A percentile compares a stretch with the other conserved stretches of the same genome.
Conservation (phyloP, 37 sponge, comb jelly and placozoan genomes). For the Petrosia ficiformis region DNA sequence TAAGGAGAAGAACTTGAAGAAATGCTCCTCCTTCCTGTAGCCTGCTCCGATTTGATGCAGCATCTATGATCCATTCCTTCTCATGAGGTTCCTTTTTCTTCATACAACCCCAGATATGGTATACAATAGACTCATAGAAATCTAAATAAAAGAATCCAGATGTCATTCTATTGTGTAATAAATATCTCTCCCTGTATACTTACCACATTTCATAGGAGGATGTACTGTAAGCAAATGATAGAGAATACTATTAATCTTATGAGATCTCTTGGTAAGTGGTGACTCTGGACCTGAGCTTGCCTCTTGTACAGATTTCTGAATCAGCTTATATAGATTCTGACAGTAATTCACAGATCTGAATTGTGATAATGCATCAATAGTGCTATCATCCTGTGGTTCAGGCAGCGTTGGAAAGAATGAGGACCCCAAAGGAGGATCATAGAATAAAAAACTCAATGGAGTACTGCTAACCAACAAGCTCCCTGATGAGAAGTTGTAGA, state of each 20-base stretch:
- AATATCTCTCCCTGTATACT: no score
- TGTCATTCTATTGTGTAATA: no score
- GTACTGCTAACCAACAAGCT: neutral
- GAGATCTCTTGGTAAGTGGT: neutral
- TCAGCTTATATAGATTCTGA: neutral
- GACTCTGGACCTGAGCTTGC: neutral
- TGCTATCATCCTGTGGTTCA: no score
- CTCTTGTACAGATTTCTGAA: neutral
- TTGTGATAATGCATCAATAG: no score
- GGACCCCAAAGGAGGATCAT: neutral
- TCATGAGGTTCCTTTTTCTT: no score
- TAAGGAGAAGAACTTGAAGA: slow-evolving; percentile 27
- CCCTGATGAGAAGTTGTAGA: neutral
- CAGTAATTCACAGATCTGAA: neutral
- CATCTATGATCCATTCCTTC: slow-evolving; percentile 47
- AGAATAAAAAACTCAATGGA: neutral
- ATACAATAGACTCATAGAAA: no score
- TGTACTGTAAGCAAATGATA: neutral
- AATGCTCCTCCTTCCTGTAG: slow-evolving; percentile 68
- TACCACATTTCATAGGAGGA: neutral
- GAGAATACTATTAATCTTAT: neutral
- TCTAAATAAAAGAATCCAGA: no score
- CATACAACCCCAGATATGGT: no score
- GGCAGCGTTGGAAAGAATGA: no score
- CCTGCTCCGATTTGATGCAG: slow-evolving; percentile 36